Evolutionary conservation across 2,888 invertebrate species (phyloP).

Genomic region (Ectemnius continuus): DNA sequence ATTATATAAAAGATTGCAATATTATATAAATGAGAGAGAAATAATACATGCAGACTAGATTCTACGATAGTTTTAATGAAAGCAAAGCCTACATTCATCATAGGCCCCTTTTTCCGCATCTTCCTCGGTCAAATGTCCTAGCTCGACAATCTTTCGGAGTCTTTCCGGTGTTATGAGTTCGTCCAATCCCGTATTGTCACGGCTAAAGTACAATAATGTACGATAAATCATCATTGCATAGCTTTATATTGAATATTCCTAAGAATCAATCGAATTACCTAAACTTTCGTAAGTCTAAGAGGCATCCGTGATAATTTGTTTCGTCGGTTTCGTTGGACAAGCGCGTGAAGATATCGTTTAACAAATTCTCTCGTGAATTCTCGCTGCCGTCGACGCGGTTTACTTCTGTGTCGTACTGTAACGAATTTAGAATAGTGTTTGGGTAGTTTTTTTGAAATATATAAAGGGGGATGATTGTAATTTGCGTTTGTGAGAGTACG

Average conservation of each 20-base stretch:
- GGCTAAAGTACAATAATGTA: slow-evolving; percentile 79
- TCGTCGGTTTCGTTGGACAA: slow-evolving; percentile 79
- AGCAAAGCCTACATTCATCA: slow-evolving; percentile 74
- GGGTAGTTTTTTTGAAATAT: too few relatives aligned
- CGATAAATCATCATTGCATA: not conserved
- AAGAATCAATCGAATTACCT: slow-evolving; percentile 78
- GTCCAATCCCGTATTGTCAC: slow-evolving; percentile 87
- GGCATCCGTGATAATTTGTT: slow-evolving; percentile 79
- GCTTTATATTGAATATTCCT: not conserved
- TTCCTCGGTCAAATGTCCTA: slow-evolving; percentile 82
- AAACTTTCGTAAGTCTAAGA: slow-evolving; percentile 83
- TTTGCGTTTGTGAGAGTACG: too few relatives aligned
- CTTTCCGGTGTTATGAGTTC: slow-evolving; percentile 84
- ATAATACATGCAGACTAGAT: too few relatives aligned
- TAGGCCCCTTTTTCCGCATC: slow-evolving; percentile 76
- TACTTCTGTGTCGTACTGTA: too few relatives aligned
- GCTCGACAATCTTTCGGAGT: slow-evolving; percentile 83
- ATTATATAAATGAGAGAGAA: too few relatives aligned
- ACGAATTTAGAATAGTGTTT: too few relatives aligned
- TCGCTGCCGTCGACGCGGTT: slow-evolving; percentile 77
- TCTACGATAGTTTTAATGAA: too few relatives aligned
- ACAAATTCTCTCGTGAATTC: slow-evolving; percentile 80
- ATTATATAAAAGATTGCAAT: too few relatives aligned
- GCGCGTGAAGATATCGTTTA: slow-evolving; percentile 82
- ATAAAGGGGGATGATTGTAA: too few relatives aligned